Evolutionary conservation across 1,140 invertebrate genomes (phyloP).

Genomic region (Forficula auricularia): DNA sequence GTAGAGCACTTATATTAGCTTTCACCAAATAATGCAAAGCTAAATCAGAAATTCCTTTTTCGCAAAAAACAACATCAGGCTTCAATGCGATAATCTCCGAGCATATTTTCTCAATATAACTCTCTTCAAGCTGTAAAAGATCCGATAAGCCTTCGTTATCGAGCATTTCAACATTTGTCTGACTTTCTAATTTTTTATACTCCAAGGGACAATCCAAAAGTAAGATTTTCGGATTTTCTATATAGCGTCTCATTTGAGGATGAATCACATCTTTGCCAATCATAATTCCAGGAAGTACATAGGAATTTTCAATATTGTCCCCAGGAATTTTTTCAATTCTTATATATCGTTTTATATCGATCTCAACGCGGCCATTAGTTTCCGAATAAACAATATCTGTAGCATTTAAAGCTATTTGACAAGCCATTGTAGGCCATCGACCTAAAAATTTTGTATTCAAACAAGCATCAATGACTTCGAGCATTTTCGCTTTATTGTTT

Average conservation of each 20-base stretch:
- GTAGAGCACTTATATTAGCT: conserved; percentile 64
- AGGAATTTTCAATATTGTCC: conserved; percentile 83
- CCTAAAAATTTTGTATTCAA: conserved; percentile 94
- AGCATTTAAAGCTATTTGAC: conserved; percentile 86
- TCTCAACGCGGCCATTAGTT: conserved; percentile 79
- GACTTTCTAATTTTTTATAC: conserved; percentile 97
- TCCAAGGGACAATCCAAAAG: conserved; percentile 89
- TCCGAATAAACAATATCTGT: conserved; percentile 78
- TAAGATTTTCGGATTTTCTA: conserved; percentile 90
- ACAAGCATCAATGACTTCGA: conserved; percentile 68
- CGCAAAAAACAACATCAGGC: conserved; percentile 91
- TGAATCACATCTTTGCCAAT: conserved; percentile 98
- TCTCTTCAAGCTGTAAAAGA: conserved; percentile 85
- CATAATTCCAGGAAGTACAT: conserved; percentile 88
- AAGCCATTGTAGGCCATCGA: conserved; percentile 85
- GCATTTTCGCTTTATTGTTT: conserved; percentile 63
- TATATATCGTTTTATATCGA: conserved; percentile 96
- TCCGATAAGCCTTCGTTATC: conserved; percentile 89
- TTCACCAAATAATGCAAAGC: conserved; percentile 75
- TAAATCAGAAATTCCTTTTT: conserved; percentile 91
- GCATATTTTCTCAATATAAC: conserved; percentile 81
- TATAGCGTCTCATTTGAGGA: conserved; percentile 84
- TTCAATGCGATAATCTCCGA: conserved; percentile 86
- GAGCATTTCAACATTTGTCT: conserved; percentile 89
- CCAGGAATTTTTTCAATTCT: conserved; percentile 97